Base-by-base conservation (phyloP, 2,113 vertebrate species). In the Passerina amoena region DNA sequence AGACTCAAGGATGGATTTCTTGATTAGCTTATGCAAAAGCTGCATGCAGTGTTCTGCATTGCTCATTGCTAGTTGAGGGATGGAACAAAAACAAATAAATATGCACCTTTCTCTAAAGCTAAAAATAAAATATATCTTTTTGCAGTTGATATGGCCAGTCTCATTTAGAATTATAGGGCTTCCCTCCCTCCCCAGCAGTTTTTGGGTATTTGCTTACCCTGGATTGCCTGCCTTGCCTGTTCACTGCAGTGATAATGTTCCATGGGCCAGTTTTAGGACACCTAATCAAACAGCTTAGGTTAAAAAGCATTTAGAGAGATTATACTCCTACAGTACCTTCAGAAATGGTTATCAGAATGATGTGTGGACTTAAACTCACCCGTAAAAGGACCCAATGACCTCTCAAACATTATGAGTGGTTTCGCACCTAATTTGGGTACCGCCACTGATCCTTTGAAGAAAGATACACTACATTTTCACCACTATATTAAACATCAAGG, bases 21-120 rank as follows among this genome's bases (percentile, higher is more conserved):
- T 90, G 76, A 90, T 95, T 92, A 94, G 28, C 28, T 92, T 91
- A 86, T 48, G 72, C 44, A 84, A 92, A 91, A 91, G 33, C n/a
- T 68, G 35, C 78, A 56, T 77, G 78, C 30, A 81, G 54, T 13
- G 5, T 63, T 68, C 66, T 64, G 44, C 61, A 64, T 56, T 66
- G 48, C 22, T 93, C 60, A 89, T 66, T 13, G 3, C 30, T 38
- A 54, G 10, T n/a, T 86, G 84, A 63, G 38, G 35, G 19, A 95
- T 35, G 15, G 18, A 78, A 77, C 17, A 78, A 53, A 92, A 81
- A 1, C 22, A 69, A 73, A 69, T 47, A 92, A 76, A 87, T 53
- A 82, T 14, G 33, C 17, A 88, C 37, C 19, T 71, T 37, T 89
- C 63, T 45, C 47, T n/a, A 42, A 76, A 87, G 33, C 38, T 64